These are phyloP conservation scores for Heliothis virescens DNA, from an alignment of 1,140 invertebrate genomes.

Conservation along the genomic window DNA sequence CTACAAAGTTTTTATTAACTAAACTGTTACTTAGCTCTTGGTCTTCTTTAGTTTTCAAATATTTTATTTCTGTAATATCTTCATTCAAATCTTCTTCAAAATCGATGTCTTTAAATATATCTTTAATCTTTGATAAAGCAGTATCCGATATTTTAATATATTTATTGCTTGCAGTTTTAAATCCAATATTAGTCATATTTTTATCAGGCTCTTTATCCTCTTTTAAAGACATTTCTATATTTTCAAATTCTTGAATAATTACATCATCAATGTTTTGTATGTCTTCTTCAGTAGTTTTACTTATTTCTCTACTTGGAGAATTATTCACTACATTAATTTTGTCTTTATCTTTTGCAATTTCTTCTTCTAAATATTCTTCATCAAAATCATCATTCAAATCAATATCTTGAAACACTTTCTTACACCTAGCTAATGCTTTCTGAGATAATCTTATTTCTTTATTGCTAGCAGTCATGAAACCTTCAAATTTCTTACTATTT, in stretches of 20 bases:
- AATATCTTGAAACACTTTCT: slow-evolving; percentile 62
- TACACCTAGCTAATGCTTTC: slow-evolving; percentile 58
- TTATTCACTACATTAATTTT: not conserved
- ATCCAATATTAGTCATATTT: slow-evolving; percentile 47
- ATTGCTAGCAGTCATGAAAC: slow-evolving; percentile 63
- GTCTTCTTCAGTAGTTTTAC: slow-evolving; percentile 8
- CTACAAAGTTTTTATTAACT: not conserved
- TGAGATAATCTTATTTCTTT: slow-evolving; percentile 64
- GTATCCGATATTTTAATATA: slow-evolving; percentile 60
- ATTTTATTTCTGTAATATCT: slow-evolving; percentile 46
- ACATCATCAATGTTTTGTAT: slow-evolving; percentile 35
- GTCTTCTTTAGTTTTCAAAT: not conserved
- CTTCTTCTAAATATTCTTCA: not conserved
- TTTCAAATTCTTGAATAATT: slow-evolving; percentile 65
- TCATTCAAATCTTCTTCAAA: slow-evolving; percentile 18
- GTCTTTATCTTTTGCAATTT: not conserved
- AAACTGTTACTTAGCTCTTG: not conserved
- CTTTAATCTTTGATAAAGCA: slow-evolving; percentile 60
- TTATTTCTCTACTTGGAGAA: not conserved
- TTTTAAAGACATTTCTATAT: slow-evolving; percentile 55
- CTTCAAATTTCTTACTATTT: slow-evolving; percentile 41
- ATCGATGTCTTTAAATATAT: slow-evolving; percentile 58
- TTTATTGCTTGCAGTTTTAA: slow-evolving; percentile 68
- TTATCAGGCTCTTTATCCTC: slow-evolving; percentile 1
- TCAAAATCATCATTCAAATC: slow-evolving; percentile 49